Evolutionary conservation across 2,888 invertebrate species (phyloP).

Genomic region (Pimpla rufipes): DNA sequence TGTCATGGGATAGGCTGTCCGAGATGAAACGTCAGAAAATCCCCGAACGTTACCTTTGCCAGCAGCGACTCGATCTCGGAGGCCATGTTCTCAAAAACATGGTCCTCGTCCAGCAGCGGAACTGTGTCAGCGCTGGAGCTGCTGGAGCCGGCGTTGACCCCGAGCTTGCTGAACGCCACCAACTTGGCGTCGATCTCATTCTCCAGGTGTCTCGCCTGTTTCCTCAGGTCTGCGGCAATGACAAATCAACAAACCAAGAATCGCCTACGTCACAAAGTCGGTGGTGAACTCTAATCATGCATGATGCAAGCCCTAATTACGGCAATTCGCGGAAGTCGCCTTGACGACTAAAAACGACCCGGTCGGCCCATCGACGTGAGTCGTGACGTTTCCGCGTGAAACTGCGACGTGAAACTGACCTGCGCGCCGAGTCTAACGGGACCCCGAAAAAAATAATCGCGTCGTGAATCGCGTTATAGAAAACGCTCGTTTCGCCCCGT

Average conservation of each 20-base stretch:
- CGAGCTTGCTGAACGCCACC: constrained; percentile 97
- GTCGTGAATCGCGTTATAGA: background rate
- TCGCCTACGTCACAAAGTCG: background rate
- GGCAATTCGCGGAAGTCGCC: too few relatives aligned
- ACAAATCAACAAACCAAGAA: constrained; percentile 3
- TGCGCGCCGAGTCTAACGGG: too few relatives aligned
- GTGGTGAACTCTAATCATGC: background rate
- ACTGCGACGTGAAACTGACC: background rate
- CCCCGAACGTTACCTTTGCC: constrained; percentile 88
- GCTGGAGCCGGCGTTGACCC: constrained; percentile 86
- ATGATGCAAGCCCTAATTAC: background rate
- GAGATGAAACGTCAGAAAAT: too few relatives aligned
- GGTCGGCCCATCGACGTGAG: background rate
- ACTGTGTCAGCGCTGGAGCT: constrained; percentile 88
- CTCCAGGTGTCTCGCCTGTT: constrained; percentile 96
- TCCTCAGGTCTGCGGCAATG: constrained; percentile 92
- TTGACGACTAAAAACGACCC: too few relatives aligned
- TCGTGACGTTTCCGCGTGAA: constrained; percentile 24
- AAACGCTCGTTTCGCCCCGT: too few relatives aligned
- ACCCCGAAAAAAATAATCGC: background rate
- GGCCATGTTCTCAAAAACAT: constrained; percentile 96
- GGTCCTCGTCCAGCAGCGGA: constrained; percentile 94
- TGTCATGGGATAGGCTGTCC: too few relatives aligned
- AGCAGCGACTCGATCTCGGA: constrained; percentile 96
- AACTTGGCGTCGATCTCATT: constrained; percentile 98